phyloP scores from a whole-genome alignment of 2,113 vertebrate species.

The Notechis scutatus region DNA sequence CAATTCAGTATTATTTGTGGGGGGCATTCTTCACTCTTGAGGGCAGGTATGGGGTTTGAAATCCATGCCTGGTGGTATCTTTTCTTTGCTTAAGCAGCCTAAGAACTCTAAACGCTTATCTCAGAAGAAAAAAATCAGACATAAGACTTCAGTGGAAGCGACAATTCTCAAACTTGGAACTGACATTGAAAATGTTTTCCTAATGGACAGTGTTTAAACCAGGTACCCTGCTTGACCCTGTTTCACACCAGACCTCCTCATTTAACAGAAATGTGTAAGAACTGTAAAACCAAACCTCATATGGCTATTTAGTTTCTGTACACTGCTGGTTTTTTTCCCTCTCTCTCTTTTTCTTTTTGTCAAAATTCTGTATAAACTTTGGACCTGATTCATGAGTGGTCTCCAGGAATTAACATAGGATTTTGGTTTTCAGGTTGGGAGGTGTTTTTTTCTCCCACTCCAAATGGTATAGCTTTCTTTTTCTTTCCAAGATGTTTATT shows the following conservation, averaged over 20 bases:
- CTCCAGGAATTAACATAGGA: constrained; percentile 78
- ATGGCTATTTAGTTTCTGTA: constrained; percentile 77
- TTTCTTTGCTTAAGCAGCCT: constrained; percentile 60
- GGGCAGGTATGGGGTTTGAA: constrained; percentile 75
- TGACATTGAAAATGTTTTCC: constrained; percentile 50
- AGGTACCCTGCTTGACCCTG: constrained; percentile 74
- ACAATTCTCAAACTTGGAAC: constrained; percentile 51
- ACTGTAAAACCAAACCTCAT: constrained; percentile 63
- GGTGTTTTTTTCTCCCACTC: neutral
- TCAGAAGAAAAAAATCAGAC: constrained; percentile 46
- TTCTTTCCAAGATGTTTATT: neutral
- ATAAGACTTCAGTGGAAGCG: constrained; percentile 56
- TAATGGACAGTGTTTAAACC: constrained; percentile 65
- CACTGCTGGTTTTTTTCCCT: constrained; percentile 73
- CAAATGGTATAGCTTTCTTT: constrained; percentile 36
- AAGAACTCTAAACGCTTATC: constrained; percentile 66
- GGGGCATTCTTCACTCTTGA: constrained; percentile 58
- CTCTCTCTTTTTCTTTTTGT: constrained; percentile 30
- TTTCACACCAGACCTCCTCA: constrained; percentile 74
- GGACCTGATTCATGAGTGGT: constrained; percentile 81
- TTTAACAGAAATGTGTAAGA: constrained; percentile 56
- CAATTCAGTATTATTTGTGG: constrained; percentile 84
- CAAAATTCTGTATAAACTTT: constrained; percentile 77
- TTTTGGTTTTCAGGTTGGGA: constrained; percentile 40
- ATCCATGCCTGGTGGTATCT: constrained; percentile 70